Base-by-base conservation (phyloP, 35 echinoderm and acorn worm species). In the Anneissia japonica region DNA sequence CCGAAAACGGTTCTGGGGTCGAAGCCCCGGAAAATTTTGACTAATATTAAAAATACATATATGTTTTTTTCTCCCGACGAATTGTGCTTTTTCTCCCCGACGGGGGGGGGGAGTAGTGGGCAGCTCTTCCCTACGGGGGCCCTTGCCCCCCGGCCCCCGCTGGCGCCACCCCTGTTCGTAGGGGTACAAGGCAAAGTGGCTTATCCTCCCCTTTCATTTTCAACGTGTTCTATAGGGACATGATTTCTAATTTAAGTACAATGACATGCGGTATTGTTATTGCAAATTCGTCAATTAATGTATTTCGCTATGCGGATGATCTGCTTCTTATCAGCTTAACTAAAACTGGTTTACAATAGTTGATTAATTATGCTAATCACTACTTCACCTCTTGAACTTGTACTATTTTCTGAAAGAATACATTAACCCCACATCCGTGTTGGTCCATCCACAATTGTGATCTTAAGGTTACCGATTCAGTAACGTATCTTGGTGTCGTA, bases 251-350 rank as follows among this genome's bases (percentile, higher is more conserved):
- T 13, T 28, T 82, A 10, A 82, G 33, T 40, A 32, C 9, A 0
- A 7, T 82, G 36, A 32, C 13, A 45, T 82, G 80, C 45, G 80
- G 80, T 45, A 45, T 82, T 45, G 80, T 46, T 45, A 82, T 82
- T 46, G 38, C 37, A 36, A 9, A 82, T 14, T 82, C 37, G 17
- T 45, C 80, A 30, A 43, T 23, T 82, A 82, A 82, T 82, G 80
- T 46, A 29, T 82, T 82, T 28, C 45, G 35, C 28, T 82, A 46
- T 82, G 80, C 80, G 19, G 80, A 82, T 82, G 80, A 82, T 45
- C 0, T 82, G 36, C 32, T 82, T 38, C 37, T 82, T 45, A 45
- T 38, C 13, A 82, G 80, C 32, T 17, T 82, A 32, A 23, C 80
- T 30, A 32, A 29, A 23, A 46, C 38, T 41, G 80, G 80, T 41